phyloP scores from a whole-genome alignment of 2,113 vertebrate genomes.

The Triplophysa dalaica region DNA sequence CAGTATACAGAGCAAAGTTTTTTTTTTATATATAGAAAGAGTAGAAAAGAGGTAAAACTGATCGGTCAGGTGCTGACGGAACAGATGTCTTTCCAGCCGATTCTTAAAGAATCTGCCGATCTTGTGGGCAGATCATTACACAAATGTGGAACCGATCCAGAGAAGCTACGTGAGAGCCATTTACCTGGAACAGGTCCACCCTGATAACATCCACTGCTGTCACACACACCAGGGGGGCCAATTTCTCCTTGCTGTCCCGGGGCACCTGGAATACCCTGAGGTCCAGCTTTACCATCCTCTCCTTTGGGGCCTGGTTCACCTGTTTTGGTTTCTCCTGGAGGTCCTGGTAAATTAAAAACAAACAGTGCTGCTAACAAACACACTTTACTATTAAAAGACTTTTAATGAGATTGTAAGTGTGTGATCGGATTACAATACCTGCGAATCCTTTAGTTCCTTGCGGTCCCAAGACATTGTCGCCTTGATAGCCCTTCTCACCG shows the following conservation, averaged over 20 bases:
- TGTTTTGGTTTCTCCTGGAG: slow-evolving; percentile 74
- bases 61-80: too few relatives aligned
- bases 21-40: too few relatives aligned
- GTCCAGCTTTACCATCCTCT: slow-evolving; percentile 72
- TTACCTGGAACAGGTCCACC: slow-evolving; percentile 47
- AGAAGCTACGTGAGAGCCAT: too few relatives aligned
- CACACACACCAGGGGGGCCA: slow-evolving; percentile 78
- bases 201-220: slow-evolving; percentile 75
- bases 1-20: too few relatives aligned
- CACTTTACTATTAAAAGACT: background rate
- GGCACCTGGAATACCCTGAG: slow-evolving; percentile 69
- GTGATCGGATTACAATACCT: slow-evolving; percentile 59
- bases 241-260: slow-evolving; percentile 77
- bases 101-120: too few relatives aligned
- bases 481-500: slow-evolving; percentile 67
- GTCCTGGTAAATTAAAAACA: slow-evolving; percentile 67
- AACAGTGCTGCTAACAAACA: background rate
- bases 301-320: slow-evolving; percentile 76
- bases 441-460: slow-evolving; percentile 71
- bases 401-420: background rate
- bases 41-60: too few relatives aligned
- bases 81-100: too few relatives aligned
- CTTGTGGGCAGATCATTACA: too few relatives aligned
- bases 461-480: slow-evolving; percentile 67
- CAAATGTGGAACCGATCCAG: too few relatives aligned